A percentile compares a stretch with the other conserved stretches of the same genome.
phyloP scores from a whole-genome alignment of 2,888 invertebrate species.

The Bugulina stolonifera region DNA sequence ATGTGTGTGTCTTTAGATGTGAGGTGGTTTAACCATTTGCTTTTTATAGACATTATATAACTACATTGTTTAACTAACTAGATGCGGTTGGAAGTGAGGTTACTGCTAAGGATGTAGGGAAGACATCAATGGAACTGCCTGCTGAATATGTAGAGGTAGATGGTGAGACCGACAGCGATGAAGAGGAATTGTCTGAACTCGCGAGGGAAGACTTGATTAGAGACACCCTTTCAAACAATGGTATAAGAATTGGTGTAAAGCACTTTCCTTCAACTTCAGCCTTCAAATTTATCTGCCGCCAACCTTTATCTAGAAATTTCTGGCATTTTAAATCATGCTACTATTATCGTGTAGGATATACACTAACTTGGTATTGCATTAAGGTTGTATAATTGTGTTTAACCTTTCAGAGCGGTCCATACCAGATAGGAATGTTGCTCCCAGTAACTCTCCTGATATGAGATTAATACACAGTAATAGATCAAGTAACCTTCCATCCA shows the following conservation, averaged over 20 bases:
- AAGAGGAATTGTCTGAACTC: background rate
- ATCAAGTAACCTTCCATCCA: background rate
- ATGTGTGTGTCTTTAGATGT: background rate
- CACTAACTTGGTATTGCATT: too few species aligned
- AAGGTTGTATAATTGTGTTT: too few species aligned
- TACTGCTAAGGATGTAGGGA: too few species aligned
- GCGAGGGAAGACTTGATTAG: constrained; percentile 20
- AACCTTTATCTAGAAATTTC: too few species aligned
- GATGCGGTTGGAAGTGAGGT: background rate
- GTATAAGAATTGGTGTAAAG: too few species aligned
- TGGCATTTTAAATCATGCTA: too few species aligned
- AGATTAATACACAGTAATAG: background rate
- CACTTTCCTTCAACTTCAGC: too few species aligned
- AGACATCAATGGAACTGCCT: too few species aligned
- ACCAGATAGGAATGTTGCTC: constrained; percentile 1
- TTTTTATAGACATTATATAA: background rate
- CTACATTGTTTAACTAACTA: background rate
- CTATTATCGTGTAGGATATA: too few species aligned
- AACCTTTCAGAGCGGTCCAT: background rate
- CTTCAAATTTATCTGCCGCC: too few species aligned
- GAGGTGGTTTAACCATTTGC: background rate
- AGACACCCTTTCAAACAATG: constrained; percentile 4
- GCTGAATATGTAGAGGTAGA: background rate
- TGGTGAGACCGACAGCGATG: constrained; percentile 6
- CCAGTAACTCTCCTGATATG: constrained; percentile 20